Percentiles rank a stretch among this genome's conserved stretches.
Conservation (phyloP, 1,140 invertebrate species). For the Lucilia sericata region DNA sequence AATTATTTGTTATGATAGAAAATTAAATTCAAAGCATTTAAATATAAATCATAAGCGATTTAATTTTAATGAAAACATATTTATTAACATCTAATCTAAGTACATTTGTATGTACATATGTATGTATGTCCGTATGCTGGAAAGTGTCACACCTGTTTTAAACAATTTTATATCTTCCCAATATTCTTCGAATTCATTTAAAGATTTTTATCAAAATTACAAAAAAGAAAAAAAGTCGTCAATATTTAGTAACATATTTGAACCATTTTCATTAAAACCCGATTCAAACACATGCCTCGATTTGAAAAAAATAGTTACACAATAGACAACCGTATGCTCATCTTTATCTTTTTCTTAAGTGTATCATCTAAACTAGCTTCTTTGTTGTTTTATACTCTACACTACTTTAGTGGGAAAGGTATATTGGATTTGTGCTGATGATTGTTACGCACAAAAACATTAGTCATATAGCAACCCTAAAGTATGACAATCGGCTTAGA, state of each 20-base stretch:
- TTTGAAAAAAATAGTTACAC: not conserved
- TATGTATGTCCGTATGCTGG: not conserved
- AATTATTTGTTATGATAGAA: conserved; percentile 1
- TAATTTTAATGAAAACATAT: not conserved
- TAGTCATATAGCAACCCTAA: too few relatives aligned
- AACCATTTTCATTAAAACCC: not conserved
- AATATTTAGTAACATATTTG: not conserved
- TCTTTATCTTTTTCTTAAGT: not conserved
- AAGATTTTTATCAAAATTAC: conserved; percentile 13
- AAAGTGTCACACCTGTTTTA: not conserved
- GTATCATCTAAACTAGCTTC: not conserved
- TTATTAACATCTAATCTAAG: not conserved
- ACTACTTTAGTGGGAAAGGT: not conserved
- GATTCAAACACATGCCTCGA: not conserved
- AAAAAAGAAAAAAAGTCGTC: not conserved
- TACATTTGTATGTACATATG: not conserved
- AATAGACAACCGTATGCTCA: not conserved
- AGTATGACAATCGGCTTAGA: too few relatives aligned
- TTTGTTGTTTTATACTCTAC: not conserved
- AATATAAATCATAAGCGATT: not conserved
- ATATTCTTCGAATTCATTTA: not conserved
- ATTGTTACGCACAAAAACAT: too few relatives aligned
- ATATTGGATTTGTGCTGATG: too few relatives aligned
- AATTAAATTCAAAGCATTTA: not conserved
- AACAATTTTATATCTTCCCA: not conserved